phyloP scores from a whole-genome alignment of 1,140 invertebrate species.

The Papilio aristodemus region DNA sequence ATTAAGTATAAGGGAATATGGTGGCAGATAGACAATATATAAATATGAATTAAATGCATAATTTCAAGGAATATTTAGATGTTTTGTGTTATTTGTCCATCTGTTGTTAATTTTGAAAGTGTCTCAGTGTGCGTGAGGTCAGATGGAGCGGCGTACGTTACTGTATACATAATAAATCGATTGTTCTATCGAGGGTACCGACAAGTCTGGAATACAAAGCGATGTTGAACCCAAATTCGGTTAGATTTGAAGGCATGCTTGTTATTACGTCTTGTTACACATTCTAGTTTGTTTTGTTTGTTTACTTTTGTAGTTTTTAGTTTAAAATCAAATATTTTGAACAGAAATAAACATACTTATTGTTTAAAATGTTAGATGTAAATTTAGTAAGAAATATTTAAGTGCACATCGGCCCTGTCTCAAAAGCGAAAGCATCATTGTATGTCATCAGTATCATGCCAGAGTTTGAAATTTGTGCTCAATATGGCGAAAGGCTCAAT shows the following conservation, averaged over 20 bases:
- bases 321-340: no score
- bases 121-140: slow-evolving; percentile 22
- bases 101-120: slow-evolving; percentile 32
- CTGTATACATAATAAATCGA: slow-evolving; percentile 33
- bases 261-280: slow-evolving; percentile 28
- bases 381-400: no score
- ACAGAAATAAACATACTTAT: no score
- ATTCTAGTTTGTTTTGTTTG: slow-evolving; percentile 14
- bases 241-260: slow-evolving; percentile 14
- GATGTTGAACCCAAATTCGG: slow-evolving; percentile 28
- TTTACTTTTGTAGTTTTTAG: background rate
- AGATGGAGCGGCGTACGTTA: slow-evolving; percentile 24
- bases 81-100: slow-evolving; percentile 15
- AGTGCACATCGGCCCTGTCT: no score
- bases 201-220: slow-evolving; percentile 23
- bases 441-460: no score
- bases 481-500: no score
- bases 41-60: background rate
- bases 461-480: no score
- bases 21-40: no score
- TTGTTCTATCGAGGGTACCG: slow-evolving; percentile 33
- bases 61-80: background rate
- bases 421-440: no score
- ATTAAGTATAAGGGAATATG: background rate
- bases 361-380: no score